Percentiles rank a stretch among this genome's conserved stretches.
These are phyloP conservation scores for Clarias fuscus DNA, from an alignment of 2,797 vertebrate species.

Conservation along the genomic window DNA sequence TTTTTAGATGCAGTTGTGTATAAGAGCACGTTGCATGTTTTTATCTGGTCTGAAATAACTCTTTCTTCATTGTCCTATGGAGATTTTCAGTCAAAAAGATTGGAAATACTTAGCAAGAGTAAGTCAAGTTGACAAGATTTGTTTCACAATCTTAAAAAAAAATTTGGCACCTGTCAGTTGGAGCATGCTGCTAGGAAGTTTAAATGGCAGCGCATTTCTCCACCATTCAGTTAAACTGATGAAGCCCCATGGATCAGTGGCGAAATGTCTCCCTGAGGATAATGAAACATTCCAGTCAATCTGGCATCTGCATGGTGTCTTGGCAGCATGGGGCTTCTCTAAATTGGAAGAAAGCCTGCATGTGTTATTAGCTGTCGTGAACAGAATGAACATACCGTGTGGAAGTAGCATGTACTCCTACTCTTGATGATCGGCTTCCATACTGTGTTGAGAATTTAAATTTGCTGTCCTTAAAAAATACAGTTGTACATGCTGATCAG, in stretches of 20 bases:
- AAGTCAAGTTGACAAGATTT: not conserved
- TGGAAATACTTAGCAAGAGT: not conserved
- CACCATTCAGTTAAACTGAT: constrained; percentile 3
- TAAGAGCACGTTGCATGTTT: not conserved
- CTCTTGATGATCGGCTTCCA: not conserved
- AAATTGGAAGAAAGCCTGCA: constrained; percentile 10
- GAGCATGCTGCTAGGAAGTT: not conserved
- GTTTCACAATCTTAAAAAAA: not conserved
- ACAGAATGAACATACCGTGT: not conserved
- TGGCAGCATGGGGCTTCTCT: constrained; percentile 3
- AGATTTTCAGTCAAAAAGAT: not conserved
- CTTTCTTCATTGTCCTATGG: not conserved
- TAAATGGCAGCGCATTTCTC: not conserved
- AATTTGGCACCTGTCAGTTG: not conserved
- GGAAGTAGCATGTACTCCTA: not conserved
- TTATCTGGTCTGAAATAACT: not conserved
- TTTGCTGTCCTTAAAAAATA: not conserved
- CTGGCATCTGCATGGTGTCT: constrained; percentile 22
- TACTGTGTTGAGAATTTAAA: not conserved
- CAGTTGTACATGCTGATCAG: not conserved
- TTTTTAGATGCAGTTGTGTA: not conserved
- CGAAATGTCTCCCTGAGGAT: constrained; percentile 8
- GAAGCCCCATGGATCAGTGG: constrained; percentile 13
- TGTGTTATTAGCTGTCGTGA: constrained; percentile 1
- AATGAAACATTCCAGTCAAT: constrained; percentile 25